A percentile compares a stretch with the other conserved stretches of the same genome.
phyloP scores from a whole-genome alignment of 2,797 vertebrate genomes.

The Hippopotamyrus pictus region DNA sequence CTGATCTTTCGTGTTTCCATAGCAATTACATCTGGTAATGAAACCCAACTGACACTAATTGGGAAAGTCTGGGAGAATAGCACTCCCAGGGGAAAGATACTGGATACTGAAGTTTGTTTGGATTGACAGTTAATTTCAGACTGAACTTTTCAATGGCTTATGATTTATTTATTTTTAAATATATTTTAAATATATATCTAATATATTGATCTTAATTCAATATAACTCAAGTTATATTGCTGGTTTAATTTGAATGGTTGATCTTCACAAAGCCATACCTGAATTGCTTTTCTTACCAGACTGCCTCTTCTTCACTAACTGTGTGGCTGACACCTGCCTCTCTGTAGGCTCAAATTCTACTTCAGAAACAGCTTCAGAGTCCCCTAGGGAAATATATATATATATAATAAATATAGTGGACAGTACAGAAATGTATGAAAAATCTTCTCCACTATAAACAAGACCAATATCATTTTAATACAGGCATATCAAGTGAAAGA shows the following conservation, averaged over 20 bases:
- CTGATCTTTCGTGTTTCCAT: neutral
- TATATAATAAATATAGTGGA: neutral
- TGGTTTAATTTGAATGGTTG: neutral
- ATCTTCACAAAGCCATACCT: slow-evolving; percentile 48
- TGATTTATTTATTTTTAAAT: neutral
- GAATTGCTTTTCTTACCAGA: slow-evolving; percentile 55
- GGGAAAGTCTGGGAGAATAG: neutral
- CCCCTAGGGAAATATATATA: slow-evolving; percentile 42
- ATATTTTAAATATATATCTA: neutral
- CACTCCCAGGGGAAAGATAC: neutral
- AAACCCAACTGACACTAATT: neutral
- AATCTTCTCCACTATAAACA: neutral
- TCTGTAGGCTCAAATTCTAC: slow-evolving; percentile 60
- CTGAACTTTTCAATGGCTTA: neutral
- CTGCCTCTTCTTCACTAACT: slow-evolving; percentile 59
- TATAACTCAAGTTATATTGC: neutral
- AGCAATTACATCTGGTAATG: neutral
- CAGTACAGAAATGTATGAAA: neutral
- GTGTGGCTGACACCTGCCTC: slow-evolving; percentile 50
- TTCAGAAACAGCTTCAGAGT: slow-evolving; percentile 60
- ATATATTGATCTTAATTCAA: neutral
- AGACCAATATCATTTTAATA: neutral
- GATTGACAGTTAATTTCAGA: neutral
- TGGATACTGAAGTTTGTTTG: neutral
- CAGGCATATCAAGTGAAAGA: neutral